Evolutionary conservation across 2,888 invertebrate genomes (phyloP).

Genomic region (Pemphredon lugubris): DNA sequence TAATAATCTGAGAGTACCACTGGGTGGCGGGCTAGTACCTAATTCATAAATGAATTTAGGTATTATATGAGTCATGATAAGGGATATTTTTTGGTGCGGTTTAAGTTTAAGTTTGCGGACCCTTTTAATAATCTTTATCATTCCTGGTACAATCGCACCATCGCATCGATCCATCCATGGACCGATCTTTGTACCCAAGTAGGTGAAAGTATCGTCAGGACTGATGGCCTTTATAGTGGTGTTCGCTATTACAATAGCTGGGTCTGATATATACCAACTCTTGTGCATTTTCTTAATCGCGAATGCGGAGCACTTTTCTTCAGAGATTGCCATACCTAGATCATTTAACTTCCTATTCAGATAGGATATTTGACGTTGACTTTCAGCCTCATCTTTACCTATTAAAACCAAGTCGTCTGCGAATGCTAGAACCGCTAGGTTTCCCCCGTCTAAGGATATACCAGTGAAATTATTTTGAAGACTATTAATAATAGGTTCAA

Average conservation of each 20-base stretch:
- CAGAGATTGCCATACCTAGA: conserved; percentile 41
- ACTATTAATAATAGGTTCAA: conserved; percentile 66
- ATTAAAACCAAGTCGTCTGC: conserved; percentile 56
- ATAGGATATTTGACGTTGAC: background rate
- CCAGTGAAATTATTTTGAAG: conserved; percentile 15
- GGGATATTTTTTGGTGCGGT: conserved; percentile 29
- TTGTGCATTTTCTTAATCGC: background rate
- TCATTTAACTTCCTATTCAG: rapidly evolving
- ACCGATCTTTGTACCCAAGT: conserved; percentile 2
- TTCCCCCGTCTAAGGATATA: background rate
- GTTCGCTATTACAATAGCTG: background rate
- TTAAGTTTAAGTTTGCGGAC: conserved; percentile 14
- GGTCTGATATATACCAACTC: conserved; percentile 31
- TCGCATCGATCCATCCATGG: conserved; percentile 17
- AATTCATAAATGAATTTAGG: no score
- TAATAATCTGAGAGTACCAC: no score
- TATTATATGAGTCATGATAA: conserved; percentile 12
- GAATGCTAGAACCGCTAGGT: conserved; percentile 34
- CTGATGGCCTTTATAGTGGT: background rate
- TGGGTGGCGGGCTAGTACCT: no score
- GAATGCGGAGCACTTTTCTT: conserved; percentile 33
- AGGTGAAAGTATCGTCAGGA: background rate
- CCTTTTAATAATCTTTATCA: background rate
- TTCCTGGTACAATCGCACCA: background rate
- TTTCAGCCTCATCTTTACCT: background rate